Percentiles rank a stretch among this genome's conserved stretches.
Conservation (phyloP, 2,113 vertebrate genomes). For the Tursiops truncatus region DNA sequence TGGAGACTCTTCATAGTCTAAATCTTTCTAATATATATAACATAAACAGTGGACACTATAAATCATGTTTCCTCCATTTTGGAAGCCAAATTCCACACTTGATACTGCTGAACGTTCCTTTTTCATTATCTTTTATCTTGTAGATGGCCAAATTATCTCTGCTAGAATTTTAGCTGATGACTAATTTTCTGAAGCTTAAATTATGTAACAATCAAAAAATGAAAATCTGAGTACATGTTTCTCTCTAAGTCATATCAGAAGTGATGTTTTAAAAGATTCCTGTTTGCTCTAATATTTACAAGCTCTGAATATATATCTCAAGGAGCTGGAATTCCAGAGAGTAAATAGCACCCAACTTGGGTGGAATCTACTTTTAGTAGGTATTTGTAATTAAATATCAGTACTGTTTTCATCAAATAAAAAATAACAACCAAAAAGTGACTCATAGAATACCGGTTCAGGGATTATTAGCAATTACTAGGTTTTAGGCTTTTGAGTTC, state of each 20-base stretch:
- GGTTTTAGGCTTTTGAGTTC: not conserved
- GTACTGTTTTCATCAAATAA: not conserved
- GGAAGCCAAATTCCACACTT: constrained; percentile 42
- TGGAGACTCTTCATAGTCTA: not conserved
- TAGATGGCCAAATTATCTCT: constrained; percentile 44
- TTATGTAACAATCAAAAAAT: constrained; percentile 3
- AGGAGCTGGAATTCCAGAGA: not conserved
- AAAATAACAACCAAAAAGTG: not conserved
- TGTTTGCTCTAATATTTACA: not conserved
- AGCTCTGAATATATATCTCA: not conserved
- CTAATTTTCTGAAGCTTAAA: constrained; percentile 43
- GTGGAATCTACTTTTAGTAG: not conserved
- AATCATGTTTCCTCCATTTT: not conserved
- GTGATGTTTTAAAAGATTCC: not conserved
- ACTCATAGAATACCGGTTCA: not conserved
- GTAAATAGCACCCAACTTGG: not conserved
- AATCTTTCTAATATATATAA: not conserved
- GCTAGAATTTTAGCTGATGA: constrained; percentile 39
- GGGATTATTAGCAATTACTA: not conserved
- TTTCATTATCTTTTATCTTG: constrained; percentile 66
- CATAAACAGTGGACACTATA: not conserved
- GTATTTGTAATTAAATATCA: not conserved
- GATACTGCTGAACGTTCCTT: constrained; percentile 15
- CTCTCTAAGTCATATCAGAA: constrained; percentile 29
- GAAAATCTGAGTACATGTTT: not conserved